Percentiles rank a stretch among this genome's conserved stretches.
Evolutionary conservation across 2,113 vertebrate genomes (phyloP).

Genomic region (Dasyprocta punctata): DNA sequence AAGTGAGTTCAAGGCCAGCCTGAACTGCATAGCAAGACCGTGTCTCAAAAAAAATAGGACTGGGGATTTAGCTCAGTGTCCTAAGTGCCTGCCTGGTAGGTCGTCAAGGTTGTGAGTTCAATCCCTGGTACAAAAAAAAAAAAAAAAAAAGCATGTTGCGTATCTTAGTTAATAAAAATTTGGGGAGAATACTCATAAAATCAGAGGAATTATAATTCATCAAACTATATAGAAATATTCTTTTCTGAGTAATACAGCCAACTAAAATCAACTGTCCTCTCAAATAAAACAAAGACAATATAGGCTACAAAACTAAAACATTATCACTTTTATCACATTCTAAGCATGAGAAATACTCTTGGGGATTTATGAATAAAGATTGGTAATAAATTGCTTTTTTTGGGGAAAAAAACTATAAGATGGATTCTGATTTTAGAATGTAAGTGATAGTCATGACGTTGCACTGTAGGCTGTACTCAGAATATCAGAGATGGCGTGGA

Average conservation of each 20-base stretch:
- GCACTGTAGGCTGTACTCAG: not conserved
- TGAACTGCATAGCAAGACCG: too few relatives aligned
- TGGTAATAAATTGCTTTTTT: not conserved
- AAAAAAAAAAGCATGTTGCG: not conserved
- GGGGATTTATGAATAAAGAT: not conserved
- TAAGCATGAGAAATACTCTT: not conserved
- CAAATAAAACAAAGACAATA: conserved; percentile 27
- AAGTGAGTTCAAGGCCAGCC: too few relatives aligned
- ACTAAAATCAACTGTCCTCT: conserved; percentile 13
- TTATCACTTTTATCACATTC: not conserved
- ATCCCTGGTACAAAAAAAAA: too few relatives aligned
- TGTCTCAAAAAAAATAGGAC: too few relatives aligned
- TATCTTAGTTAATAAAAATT: not conserved
- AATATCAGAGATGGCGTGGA: not conserved
- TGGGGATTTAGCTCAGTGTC: too few relatives aligned
- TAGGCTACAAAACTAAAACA: not conserved
- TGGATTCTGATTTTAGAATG: not conserved
- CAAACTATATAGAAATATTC: not conserved
- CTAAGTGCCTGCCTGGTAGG: too few relatives aligned
- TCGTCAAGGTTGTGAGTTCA: too few relatives aligned
- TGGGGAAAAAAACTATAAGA: not conserved
- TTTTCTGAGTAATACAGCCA: conserved; percentile 14
- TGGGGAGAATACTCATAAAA: not conserved
- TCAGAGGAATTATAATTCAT: conserved; percentile 19
- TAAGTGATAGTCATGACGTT: not conserved